Conservation (phyloP, 2,113 vertebrate genomes). For the Rhea americana region DNA sequence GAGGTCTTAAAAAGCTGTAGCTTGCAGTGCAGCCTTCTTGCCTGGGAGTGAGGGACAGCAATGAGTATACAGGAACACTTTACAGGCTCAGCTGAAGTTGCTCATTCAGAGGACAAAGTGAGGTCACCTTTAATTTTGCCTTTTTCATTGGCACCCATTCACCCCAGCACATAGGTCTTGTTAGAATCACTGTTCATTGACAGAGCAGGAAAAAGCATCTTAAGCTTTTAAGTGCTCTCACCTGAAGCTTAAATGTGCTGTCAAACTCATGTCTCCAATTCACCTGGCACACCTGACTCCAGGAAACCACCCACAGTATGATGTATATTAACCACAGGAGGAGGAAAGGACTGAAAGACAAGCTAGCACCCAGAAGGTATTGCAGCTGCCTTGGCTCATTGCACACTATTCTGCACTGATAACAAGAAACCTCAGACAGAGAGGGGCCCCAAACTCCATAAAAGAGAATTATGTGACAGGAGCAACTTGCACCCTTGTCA, state of each 20-base stretch:
- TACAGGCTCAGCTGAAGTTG: too few relatives aligned
- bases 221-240: too few relatives aligned
- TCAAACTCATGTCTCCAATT: accelerated
- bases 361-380: not conserved
- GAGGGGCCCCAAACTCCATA: not conserved
- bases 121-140: not conserved
- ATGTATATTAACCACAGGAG: too few relatives aligned
- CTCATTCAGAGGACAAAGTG: not conserved
- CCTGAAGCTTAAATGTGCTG: too few relatives aligned
- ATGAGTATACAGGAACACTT: not conserved
- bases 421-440: not conserved
- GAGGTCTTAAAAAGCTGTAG: not conserved
- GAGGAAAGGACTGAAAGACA: not conserved
- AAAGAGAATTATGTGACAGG: not conserved
- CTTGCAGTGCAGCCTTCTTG: not conserved
- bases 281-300: not conserved
- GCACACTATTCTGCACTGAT: not conserved
- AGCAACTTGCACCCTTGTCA: not conserved
- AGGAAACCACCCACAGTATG: not conserved
- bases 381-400: not conserved
- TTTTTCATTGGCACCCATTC: not conserved
- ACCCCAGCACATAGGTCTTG: not conserved
- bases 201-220: too few relatives aligned
- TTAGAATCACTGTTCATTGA: not conserved
- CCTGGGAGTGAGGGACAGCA: not conserved